A percentile compares a stretch with the other conserved stretches of the same genome.
Conservation (phyloP, 23 tunicate genomes). For the Diplosoma virens region DNA sequence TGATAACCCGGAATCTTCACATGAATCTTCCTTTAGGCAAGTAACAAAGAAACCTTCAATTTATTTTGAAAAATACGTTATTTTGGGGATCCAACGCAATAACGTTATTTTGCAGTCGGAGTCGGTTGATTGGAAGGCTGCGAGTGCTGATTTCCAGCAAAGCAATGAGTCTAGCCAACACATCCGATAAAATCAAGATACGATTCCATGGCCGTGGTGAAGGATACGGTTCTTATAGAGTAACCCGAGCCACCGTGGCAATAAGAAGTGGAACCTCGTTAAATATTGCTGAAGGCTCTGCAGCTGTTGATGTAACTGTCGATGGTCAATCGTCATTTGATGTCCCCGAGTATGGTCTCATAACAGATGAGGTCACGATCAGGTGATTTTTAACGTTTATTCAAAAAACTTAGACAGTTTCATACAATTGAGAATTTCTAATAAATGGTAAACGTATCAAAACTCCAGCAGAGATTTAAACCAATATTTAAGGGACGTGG, state of each 20-base stretch:
- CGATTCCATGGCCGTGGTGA: slow-evolving; percentile 45
- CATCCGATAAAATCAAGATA: background rate
- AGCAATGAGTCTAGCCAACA: slow-evolving; percentile 1
- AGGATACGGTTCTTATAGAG: slow-evolving; percentile 31
- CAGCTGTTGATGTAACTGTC: slow-evolving; percentile 1
- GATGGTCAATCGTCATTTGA: slow-evolving; percentile 29
- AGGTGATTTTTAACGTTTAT: too few species aligned
- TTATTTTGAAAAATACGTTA: too few species aligned
- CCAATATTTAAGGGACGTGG: too few species aligned
- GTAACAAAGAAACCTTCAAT: too few species aligned
- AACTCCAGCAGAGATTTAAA: too few species aligned
- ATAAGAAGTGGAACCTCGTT: slow-evolving; percentile 6
- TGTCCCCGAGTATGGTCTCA: slow-evolving; percentile 27
- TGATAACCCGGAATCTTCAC: background rate
- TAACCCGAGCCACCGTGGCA: background rate
- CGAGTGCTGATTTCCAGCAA: slow-evolving; percentile 29
- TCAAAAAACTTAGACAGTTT: too few species aligned
- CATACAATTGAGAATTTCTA: too few species aligned
- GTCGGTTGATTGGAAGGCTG: slow-evolving; percentile 30
- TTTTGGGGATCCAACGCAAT: too few species aligned
- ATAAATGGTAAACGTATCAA: too few species aligned
- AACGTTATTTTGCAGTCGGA: slow-evolving; percentile 14
- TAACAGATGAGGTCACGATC: slow-evolving; percentile 5
- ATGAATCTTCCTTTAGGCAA: background rate
- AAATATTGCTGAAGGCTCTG: background rate